Evolutionary conservation across 2,113 vertebrate genomes (phyloP).

Genomic region (Gulo gulo): DNA sequence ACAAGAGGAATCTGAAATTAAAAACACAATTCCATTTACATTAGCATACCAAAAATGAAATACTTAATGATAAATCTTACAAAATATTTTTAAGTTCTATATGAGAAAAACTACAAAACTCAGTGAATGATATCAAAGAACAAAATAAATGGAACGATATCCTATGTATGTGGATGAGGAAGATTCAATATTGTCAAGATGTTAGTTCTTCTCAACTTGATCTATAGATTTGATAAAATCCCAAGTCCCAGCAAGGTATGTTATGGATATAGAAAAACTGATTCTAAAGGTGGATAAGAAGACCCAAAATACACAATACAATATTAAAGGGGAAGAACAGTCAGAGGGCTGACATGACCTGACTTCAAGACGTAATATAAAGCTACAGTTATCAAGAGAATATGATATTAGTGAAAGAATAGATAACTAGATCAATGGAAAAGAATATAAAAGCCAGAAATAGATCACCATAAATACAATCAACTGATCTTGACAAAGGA

Average conservation of each 20-base stretch:
- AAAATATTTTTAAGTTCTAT: not conserved
- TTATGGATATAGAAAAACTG: not conserved
- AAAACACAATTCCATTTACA: not conserved
- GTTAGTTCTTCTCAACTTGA: not conserved
- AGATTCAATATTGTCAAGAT: not conserved
- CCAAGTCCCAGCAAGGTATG: not conserved
- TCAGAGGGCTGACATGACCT: not conserved
- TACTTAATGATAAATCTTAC: not conserved
- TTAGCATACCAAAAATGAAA: not conserved
- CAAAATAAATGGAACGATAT: not conserved
- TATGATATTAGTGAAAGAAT: not conserved
- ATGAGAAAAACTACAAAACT: not conserved
- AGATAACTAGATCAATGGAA: not conserved
- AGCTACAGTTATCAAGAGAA: not conserved
- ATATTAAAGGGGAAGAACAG: not conserved
- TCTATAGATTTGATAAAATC: not conserved
- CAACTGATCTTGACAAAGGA: not conserved
- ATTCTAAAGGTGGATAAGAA: not conserved
- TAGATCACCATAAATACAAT: not conserved
- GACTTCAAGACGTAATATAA: not conserved
- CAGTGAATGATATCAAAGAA: not conserved
- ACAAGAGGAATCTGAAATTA: not conserved
- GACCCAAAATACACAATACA: not conserved
- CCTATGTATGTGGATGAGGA: not conserved
- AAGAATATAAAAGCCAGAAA: not conserved